Base-by-base conservation (phyloP, 2,797 vertebrate species). In the Eulemur albifrons region DNA sequence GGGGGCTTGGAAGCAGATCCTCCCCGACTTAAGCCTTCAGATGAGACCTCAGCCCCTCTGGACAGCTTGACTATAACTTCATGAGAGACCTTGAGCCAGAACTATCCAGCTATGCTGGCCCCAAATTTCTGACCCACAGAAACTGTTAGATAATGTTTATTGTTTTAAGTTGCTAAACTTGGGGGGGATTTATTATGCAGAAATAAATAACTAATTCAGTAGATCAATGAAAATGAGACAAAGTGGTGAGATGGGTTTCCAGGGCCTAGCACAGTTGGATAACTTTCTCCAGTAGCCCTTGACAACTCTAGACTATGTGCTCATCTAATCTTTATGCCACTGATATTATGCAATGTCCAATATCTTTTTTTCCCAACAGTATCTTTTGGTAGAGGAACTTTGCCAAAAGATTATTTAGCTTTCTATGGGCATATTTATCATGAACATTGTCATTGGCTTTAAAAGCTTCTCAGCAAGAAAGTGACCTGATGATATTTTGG, bases 371-470 rank as follows among this genome's bases (percentile, higher is more conserved):
- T 14, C 18, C 35, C 32, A 84, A 59, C 38, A 70, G 18, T 32
- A 48, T 67, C 48, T 90, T 86, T 90, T 70, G 32, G 69, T 40
- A 95, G 76, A 86, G 23, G 35, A 76, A 81, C 40, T 93, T 93
- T 40, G 13, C 75, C 90, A 90, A 69, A 93, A 90, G 38, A 18
- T 77, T 90, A 77, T 73, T 90, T 88, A 75, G 12, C 43, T 95
- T 91, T 88, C 57, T 65, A 84, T 50, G 40, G 63, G 5, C n/a
- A 40, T 52, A 50, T 93, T 83, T 48, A 72, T 83, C 59, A 90
- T 77, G 72, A 93, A 77, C 57, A 18, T 48, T 93, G 40, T 48
- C 48, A 83, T n/a, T 79, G 40, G 27, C 30, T 90, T 91, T 67
- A n/a, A 94, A 94, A 57, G 2, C 15, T 50, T 91, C 72, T 95